phyloP scores from a whole-genome alignment of 2,888 invertebrate genomes.

The Baccha elongata region DNA sequence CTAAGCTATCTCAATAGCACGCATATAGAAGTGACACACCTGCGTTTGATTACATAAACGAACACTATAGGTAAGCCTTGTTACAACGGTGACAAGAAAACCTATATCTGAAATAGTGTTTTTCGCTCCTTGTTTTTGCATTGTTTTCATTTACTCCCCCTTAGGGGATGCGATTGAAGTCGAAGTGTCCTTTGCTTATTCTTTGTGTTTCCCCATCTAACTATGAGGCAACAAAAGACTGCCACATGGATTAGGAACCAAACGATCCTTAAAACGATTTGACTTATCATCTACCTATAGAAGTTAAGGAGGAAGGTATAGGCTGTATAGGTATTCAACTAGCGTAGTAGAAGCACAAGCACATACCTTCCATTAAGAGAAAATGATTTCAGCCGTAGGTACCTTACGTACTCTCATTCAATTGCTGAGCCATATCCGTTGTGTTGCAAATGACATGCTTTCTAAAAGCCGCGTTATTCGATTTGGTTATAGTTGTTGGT shows the following conservation, averaged over 20 bases:
- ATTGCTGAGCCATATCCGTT: slow-evolving; percentile 63
- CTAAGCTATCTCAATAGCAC: slow-evolving; percentile 18
- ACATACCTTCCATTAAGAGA: slow-evolving; percentile 28
- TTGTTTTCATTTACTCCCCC: slow-evolving; percentile 37
- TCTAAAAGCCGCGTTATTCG: slow-evolving; percentile 39
- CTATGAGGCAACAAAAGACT: slow-evolving; percentile 57
- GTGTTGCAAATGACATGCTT: slow-evolving; percentile 65
- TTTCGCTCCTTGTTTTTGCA: slow-evolving; percentile 34
- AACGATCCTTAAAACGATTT: slow-evolving; percentile 72
- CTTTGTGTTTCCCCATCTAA: slow-evolving; percentile 18
- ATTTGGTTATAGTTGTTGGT: slow-evolving; percentile 32
- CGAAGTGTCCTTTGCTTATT: slow-evolving; percentile 29
- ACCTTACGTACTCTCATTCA: slow-evolving; percentile 65
- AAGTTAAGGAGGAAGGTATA: slow-evolving; percentile 23
- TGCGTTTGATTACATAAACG: slow-evolving; percentile 67
- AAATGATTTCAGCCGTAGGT: slow-evolving; percentile 68
- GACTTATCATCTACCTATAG: slow-evolving; percentile 59
- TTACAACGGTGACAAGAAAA: slow-evolving; percentile 71
- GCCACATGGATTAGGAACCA: slow-evolving; percentile 67
- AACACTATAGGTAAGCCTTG: slow-evolving; percentile 37
- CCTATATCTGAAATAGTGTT: slow-evolving; percentile 66
- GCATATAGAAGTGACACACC: slow-evolving; percentile 35
- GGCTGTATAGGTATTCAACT: slow-evolving; percentile 31
- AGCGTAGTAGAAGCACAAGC: slow-evolving; percentile 28
- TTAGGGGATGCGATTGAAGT: slow-evolving; percentile 1